Conservation (phyloP, 2,797 vertebrate genomes). For the Danio kyathit region DNA sequence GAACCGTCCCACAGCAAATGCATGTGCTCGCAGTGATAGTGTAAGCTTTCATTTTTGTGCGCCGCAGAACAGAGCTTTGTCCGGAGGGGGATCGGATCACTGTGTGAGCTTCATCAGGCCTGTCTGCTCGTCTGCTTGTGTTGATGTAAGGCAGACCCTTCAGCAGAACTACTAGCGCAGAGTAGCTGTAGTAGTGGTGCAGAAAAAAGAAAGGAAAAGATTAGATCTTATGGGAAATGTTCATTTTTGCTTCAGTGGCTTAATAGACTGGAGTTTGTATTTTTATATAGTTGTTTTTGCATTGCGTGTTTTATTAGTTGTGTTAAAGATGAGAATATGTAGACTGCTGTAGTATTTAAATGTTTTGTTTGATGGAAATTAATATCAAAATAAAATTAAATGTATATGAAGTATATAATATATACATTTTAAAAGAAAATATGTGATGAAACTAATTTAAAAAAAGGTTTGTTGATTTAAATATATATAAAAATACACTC, state of each 20-base stretch:
- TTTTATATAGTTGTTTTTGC: neutral
- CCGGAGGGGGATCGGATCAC: neutral
- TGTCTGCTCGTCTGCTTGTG: conserved; percentile 16
- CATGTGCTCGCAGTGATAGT: conserved; percentile 20
- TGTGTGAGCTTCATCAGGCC: conserved; percentile 2
- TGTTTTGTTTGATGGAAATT: too few relatives aligned
- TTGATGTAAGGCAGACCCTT: conserved; percentile 31
- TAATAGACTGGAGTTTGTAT: neutral
- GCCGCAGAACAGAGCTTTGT: conserved; percentile 11
- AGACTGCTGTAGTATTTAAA: too few relatives aligned
- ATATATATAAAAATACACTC: too few relatives aligned
- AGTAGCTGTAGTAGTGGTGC: neutral
- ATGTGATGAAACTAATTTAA: too few relatives aligned
- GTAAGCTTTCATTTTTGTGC: conserved; percentile 28
- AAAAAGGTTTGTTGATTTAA: too few relatives aligned
- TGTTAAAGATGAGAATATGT: neutral
- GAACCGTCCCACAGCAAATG: conserved; percentile 1
- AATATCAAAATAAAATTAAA: too few relatives aligned
- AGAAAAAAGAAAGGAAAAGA: neutral
- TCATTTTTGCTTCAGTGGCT: neutral
- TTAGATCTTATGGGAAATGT: neutral
- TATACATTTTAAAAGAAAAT: too few relatives aligned
- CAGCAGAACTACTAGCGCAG: conserved; percentile 9
- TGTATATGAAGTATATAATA: too few relatives aligned
- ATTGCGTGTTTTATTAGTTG: neutral